phyloP scores from a whole-genome alignment of 2,113 vertebrate species.

The Eclectus roratus region DNA sequence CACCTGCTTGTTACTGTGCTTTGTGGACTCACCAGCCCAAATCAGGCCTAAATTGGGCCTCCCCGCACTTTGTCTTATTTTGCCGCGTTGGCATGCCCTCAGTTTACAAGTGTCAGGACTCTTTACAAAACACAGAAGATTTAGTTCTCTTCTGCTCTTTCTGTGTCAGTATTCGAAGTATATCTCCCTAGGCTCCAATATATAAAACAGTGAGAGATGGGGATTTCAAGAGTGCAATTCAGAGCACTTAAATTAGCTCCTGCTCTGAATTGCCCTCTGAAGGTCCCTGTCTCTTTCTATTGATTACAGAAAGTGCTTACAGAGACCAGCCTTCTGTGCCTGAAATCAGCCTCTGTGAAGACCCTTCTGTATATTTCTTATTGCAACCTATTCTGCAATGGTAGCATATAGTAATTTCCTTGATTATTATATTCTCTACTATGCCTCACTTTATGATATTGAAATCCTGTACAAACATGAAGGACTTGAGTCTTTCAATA shows the following conservation, averaged over 20 bases:
- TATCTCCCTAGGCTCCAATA: not conserved
- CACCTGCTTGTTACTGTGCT: not conserved
- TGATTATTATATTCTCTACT: not conserved
- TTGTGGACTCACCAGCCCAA: not conserved
- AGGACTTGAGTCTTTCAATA: not conserved
- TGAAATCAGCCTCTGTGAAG: not conserved
- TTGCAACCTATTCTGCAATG: not conserved
- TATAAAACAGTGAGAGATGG: not conserved
- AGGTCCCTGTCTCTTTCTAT: not conserved
- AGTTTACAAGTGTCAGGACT: not conserved
- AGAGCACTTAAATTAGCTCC: conserved; percentile 19
- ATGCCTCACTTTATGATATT: not conserved
- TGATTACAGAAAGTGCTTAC: conserved; percentile 12
- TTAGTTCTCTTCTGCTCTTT: not conserved
- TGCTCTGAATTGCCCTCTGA: conserved; percentile 11
- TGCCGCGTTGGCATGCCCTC: not conserved
- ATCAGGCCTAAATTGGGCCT: not conserved
- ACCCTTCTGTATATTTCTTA: not conserved
- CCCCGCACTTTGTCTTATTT: not conserved
- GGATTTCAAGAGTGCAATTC: not conserved
- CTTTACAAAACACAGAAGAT: not conserved
- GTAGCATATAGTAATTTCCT: not conserved
- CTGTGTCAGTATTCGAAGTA: not conserved
- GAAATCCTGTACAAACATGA: not conserved
- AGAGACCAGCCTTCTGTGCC: not conserved